Percentiles rank a stretch among this genome's conserved stretches.
These are phyloP conservation scores for Corythucha ciliata DNA, from an alignment of 2,888 invertebrate species.

Conservation along the genomic window DNA sequence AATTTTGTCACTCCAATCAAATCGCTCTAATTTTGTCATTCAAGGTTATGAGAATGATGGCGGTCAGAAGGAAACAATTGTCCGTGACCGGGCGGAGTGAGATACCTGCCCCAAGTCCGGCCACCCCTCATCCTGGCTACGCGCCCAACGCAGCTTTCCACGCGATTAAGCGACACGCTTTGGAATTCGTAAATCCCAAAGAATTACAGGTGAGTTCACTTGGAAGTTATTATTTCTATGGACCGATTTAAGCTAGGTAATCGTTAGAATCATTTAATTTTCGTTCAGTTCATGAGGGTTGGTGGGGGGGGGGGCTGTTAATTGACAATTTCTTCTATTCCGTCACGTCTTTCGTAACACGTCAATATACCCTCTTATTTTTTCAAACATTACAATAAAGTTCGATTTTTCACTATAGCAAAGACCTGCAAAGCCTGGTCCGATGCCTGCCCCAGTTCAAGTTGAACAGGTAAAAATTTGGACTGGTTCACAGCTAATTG, in stretches of 20 bases:
- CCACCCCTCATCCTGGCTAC: slow-evolving; percentile 68
- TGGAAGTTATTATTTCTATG: no score
- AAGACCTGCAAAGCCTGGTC: slow-evolving; percentile 42
- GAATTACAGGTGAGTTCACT: slow-evolving; percentile 64
- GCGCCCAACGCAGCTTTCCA: slow-evolving; percentile 93
- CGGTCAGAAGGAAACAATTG: slow-evolving; percentile 54
- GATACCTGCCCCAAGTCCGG: slow-evolving; percentile 48
- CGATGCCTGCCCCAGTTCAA: slow-evolving; percentile 43
- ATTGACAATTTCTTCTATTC: no score
- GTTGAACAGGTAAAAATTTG: slow-evolving; percentile 50
- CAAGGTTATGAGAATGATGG: slow-evolving; percentile 55
- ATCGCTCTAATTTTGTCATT: slow-evolving; percentile 30
- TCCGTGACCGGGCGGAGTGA: slow-evolving; percentile 45
- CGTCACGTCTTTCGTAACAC: no score
- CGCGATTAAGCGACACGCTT: slow-evolving; percentile 90
- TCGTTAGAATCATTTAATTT: no score
- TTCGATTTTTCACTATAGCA: slow-evolving; percentile 29
- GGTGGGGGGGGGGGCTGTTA: no score
- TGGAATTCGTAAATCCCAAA: slow-evolving; percentile 79
- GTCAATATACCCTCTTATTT: no score
- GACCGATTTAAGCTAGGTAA: no score
- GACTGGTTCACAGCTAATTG: no score
- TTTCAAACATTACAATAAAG: slow-evolving; percentile 21
- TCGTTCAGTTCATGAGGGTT: no score
- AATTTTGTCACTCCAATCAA: not conserved